Conservation (phyloP, 2,113 vertebrate genomes). For the Ageneiosus marmoratus region DNA sequence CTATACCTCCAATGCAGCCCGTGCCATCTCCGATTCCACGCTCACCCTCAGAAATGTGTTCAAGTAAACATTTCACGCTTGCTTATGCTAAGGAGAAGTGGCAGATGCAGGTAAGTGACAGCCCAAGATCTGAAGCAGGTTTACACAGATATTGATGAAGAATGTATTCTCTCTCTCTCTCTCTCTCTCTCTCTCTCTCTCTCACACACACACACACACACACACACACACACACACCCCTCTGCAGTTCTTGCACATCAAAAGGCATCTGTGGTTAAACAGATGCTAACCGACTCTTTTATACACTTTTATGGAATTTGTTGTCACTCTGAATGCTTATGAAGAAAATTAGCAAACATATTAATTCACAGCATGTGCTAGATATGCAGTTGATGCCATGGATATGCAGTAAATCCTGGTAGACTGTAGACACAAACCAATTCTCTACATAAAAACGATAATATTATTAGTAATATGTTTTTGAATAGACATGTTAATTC, state of each 20-base stretch:
- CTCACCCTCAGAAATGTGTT: conserved; percentile 70
- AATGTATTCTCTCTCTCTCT: conserved; percentile 41
- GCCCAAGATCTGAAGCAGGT: conserved; percentile 67
- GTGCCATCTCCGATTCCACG: conserved; percentile 71
- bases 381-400: conserved; percentile 6
- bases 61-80: conserved; percentile 76
- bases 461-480: background rate
- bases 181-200: conserved; percentile 42
- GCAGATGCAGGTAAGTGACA: conserved; percentile 74
- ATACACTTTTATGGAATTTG: conserved; percentile 24
- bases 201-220: too few relatives aligned
- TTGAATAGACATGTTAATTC: background rate
- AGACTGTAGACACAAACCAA: background rate
- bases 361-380: conserved; percentile 20
- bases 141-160: conserved; percentile 60
- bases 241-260: conserved; percentile 38
- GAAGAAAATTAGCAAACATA: conserved; percentile 36
- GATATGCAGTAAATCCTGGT: background rate
- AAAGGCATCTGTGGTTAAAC: conserved; percentile 41
- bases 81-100: conserved; percentile 75
- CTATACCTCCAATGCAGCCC: conserved; percentile 64
- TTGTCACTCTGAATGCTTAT: conserved; percentile 26
- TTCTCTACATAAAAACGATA: background rate
- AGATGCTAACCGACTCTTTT: conserved; percentile 35
- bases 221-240: too few relatives aligned